Percentiles rank a stretch among this genome's conserved stretches.
Conservation (phyloP, 2,113 vertebrate genomes). For the Nestor notabilis region DNA sequence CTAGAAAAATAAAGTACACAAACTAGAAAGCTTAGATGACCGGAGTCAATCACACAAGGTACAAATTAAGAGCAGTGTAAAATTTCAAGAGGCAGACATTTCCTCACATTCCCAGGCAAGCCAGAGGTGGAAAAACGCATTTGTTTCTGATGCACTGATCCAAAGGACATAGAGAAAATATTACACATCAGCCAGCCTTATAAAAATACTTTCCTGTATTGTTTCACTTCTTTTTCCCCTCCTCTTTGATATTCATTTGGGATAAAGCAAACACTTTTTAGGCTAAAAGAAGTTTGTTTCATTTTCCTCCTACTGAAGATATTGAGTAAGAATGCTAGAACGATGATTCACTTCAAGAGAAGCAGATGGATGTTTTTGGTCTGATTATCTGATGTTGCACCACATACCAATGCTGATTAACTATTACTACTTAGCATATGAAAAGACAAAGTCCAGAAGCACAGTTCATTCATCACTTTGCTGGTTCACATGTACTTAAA, state of each 20-base stretch:
- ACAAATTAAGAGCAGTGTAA: not conserved
- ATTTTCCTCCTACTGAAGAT: not conserved
- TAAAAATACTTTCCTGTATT: not conserved
- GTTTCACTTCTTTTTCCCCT: not conserved
- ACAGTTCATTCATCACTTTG: not conserved
- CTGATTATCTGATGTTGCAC: conserved; percentile 46
- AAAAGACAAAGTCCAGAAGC: conserved; percentile 45
- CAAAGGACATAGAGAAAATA: not conserved
- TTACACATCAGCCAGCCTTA: not conserved
- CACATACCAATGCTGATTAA: conserved; percentile 36
- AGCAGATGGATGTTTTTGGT: conserved; percentile 50
- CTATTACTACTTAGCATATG: conserved; percentile 29
- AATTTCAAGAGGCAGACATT: not conserved
- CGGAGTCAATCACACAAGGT: not conserved
- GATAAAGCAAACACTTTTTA: not conserved
- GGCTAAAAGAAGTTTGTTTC: not conserved
- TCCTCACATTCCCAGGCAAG: not conserved
- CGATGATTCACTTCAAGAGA: conserved; percentile 6
- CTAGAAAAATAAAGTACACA: not conserved
- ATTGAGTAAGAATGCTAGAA: not conserved
- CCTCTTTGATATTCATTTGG: not conserved
- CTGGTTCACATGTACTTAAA: not conserved
- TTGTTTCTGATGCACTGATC: not conserved
- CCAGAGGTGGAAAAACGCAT: not conserved
- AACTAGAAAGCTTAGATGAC: not conserved